phyloP scores from a whole-genome alignment of 2,797 vertebrate species.

The Pagetopsis macropterus region DNA sequence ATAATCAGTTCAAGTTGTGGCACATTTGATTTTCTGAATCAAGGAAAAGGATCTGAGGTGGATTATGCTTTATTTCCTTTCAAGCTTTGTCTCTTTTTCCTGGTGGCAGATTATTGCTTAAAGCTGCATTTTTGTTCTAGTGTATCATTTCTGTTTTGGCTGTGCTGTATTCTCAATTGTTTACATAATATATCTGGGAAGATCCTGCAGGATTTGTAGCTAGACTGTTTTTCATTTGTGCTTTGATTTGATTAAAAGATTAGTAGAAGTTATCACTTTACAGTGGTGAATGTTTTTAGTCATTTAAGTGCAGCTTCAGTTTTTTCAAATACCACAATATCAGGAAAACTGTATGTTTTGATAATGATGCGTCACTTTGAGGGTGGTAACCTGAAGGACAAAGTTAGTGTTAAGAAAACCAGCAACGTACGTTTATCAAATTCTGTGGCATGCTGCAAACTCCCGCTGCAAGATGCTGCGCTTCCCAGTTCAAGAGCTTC shows the following conservation, averaged over 20 bases:
- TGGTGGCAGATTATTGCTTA: slow-evolving; percentile 33
- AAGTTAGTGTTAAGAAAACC: background rate
- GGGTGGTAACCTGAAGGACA: slow-evolving; percentile 9
- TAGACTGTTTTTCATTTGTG: slow-evolving; percentile 10
- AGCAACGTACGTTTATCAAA: slow-evolving; percentile 1
- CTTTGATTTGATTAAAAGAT: slow-evolving; percentile 14
- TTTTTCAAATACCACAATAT: slow-evolving; percentile 2
- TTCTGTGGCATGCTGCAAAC: slow-evolving; percentile 24
- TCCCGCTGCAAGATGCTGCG: slow-evolving; percentile 16
- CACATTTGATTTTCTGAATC: background rate
- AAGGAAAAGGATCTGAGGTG: slow-evolving; percentile 1
- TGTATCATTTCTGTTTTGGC: slow-evolving; percentile 55
- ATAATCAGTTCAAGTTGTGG: background rate
- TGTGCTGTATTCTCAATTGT: slow-evolving; percentile 40
- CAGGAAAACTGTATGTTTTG: slow-evolving; percentile 4
- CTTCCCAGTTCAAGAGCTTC: slow-evolving; percentile 44
- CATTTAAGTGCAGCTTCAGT: background rate
- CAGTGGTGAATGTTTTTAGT: background rate
- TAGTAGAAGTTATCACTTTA: background rate
- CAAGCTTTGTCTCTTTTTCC: slow-evolving; percentile 45
- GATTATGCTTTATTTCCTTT: slow-evolving; percentile 11
- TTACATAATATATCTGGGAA: slow-evolving; percentile 33
- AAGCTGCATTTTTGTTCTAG: slow-evolving; percentile 59
- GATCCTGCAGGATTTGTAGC: slow-evolving; percentile 31
- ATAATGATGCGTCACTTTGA: background rate